Evolutionary conservation across 1,140 invertebrate species (phyloP), one percentile per base, ranked within the genome.

Genomic region (Pantala flavescens): DNA sequence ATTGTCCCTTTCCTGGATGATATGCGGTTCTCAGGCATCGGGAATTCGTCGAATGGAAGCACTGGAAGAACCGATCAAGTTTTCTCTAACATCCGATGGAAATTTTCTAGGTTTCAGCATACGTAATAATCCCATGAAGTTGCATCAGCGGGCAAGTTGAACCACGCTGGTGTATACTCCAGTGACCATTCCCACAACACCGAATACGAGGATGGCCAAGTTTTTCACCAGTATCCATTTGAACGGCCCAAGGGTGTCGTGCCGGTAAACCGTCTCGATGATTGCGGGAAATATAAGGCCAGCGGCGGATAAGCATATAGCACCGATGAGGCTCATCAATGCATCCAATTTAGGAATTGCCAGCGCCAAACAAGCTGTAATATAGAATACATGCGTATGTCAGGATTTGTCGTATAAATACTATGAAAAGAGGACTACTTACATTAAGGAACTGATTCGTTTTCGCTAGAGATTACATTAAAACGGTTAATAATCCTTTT

Each of bases 261-360:
- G 23, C 23, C 36, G 16, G 28, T 24, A 24, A n/a, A 72, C 36
- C 2, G 71, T 72, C n/a, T 72, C 5, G 3, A 72, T 42, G 28
- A 72, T 23, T 5, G 71, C 71, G 5, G 71, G 71, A 23, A 72
- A 23, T 42, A 72, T 72, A 19, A 72, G 2, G 1, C 71, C 71
- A 3, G 28, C 71, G 71, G 71, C 23, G 3, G 71, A 72, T 42
- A 72, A 24, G 71, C 71, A 72, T 2, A 72, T 23, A 7, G 71
- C 71, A 7, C 71, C 71, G 23, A 72, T 72, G 71, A 72, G 71
- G 5, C 71, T 23, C 71, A 72, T 72, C n/a, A 72, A 24, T 2
- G 71, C 19, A 16, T 24, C 16, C 71, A 72, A 24, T 14, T 72
- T 23, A 14, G 71, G 71, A 5, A 72, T 72, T 3, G 19, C 71